Percentiles rank a stretch among this genome's conserved stretches.
Conservation (phyloP, 2,888 invertebrate genomes). For the Nymphalis c-album region DNA sequence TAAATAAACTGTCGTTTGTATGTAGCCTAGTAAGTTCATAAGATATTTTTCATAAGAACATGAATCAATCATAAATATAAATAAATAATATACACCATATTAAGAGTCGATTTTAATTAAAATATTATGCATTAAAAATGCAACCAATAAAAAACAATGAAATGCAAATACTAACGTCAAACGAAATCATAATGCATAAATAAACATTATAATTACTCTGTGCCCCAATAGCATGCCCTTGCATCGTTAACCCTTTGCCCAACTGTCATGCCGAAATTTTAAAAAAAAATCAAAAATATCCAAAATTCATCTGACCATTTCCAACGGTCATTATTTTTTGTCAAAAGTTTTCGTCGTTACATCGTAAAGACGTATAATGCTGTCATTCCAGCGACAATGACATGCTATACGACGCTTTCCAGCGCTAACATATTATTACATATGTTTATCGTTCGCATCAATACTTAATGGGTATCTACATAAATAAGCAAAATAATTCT, state of each 20-base stretch:
- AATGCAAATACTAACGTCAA: slow-evolving; percentile 3
- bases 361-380: slow-evolving; percentile 51
- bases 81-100: too few species aligned
- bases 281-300: slow-evolving; percentile 42
- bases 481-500: too few species aligned
- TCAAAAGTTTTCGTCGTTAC: slow-evolving; percentile 51
- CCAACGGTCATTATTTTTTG: slow-evolving; percentile 66
- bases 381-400: not conserved
- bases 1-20: too few species aligned
- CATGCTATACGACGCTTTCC: not conserved
- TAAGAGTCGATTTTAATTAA: not conserved
- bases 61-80: too few species aligned
- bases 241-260: slow-evolving; percentile 35
- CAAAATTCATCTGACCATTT: slow-evolving; percentile 58
- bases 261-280: slow-evolving; percentile 33
- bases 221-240: slow-evolving; percentile 18
- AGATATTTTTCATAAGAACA: too few species aligned
- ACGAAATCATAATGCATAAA: slow-evolving; percentile 14
- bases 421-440: too few species aligned
- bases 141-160: not conserved
- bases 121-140: not conserved
- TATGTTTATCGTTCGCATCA: too few species aligned
- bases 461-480: too few species aligned
- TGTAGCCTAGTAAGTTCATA: too few species aligned
- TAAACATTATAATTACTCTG: slow-evolving; percentile 18